Base-by-base conservation (phyloP, 2,797 vertebrate genomes). In the Glossophaga mutica region DNA sequence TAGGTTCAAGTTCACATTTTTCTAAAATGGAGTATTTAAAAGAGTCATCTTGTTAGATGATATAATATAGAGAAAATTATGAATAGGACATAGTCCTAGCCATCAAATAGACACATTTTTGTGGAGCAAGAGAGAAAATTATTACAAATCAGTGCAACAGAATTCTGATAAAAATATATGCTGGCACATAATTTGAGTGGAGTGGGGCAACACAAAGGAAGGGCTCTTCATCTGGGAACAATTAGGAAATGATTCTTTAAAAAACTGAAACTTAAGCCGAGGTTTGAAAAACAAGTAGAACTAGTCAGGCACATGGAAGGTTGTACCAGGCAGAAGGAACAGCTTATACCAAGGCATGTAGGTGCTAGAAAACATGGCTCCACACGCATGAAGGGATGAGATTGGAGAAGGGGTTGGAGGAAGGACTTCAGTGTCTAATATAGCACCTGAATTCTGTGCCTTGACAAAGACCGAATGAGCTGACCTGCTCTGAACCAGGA, bases 81-180 rank as follows among this genome's bases (percentile, higher is more conserved):
- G 55, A 87, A 78, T 6, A 91, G 89, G 26, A 88, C 16, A 57
- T 2, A 84, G 14, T 46, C 21, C 67, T 52, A 22, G 46, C 2
- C 88, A 78, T 62, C 50, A 92, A 29, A 85, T 42, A 76, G 42
- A 59, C 42, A 91, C 37, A 19, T 65, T 89, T 86, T 70, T 81
- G 22, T 48, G 29, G 21, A 21, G 14, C 15, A 50, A 79, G 42
- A 76, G 18, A 95, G 59, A 84, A 74, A 89, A 55, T 44, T 65
- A 77, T 52, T 81, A 79, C 67, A 46, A 81, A 89, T 24, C 59
- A 76, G 37, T 57, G 0, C 57, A 65, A 81, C 0, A 88, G 55
- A 85, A 78, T 94, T 89, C 71, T 70, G 68, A 89, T 48, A 89
- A 76, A 95, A 89, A 89, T 50, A 71, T 46, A 52, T 29, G 39